These are phyloP conservation scores for Siniperca chuatsi DNA, from an alignment of 2,113 vertebrate genomes.

Conservation along the genomic window DNA sequence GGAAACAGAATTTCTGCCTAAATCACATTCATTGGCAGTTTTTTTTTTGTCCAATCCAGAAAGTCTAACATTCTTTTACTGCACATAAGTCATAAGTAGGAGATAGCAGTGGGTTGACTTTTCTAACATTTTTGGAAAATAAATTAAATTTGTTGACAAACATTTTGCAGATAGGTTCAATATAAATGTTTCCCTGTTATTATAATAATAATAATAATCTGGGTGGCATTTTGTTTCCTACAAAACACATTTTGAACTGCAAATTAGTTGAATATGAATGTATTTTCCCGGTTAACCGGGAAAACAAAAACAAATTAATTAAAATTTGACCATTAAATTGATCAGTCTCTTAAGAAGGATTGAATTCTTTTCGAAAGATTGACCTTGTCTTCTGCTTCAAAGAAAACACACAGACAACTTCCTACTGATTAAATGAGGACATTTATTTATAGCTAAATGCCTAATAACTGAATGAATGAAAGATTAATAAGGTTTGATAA, in stretches of 20 bases:
- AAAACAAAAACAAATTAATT: too few relatives aligned
- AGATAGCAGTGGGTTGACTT: neutral
- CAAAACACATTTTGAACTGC: neutral
- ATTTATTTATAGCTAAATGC: too few relatives aligned
- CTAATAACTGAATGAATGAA: too few relatives aligned
- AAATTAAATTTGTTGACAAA: neutral
- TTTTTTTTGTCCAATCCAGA: neutral
- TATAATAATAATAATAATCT: too few relatives aligned
- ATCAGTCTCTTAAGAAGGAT: too few relatives aligned
- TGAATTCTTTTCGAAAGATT: too few relatives aligned
- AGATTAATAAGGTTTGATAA: too few relatives aligned
- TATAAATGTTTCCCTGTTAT: neutral
- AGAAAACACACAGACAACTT: too few relatives aligned
- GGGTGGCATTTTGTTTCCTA: neutral
- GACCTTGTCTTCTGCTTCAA: too few relatives aligned
- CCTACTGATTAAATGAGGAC: too few relatives aligned
- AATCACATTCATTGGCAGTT: neutral
- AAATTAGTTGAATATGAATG: neutral
- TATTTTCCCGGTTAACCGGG: neutral
- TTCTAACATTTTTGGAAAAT: neutral
- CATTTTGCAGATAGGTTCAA: neutral
- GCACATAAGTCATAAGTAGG: neutral
- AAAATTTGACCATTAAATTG: too few relatives aligned
- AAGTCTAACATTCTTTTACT: neutral
- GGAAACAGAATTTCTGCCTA: neutral